These are phyloP conservation scores for Micrastur ruficollis DNA, from an alignment of 2,797 vertebrate genomes.

Conservation along the genomic window DNA sequence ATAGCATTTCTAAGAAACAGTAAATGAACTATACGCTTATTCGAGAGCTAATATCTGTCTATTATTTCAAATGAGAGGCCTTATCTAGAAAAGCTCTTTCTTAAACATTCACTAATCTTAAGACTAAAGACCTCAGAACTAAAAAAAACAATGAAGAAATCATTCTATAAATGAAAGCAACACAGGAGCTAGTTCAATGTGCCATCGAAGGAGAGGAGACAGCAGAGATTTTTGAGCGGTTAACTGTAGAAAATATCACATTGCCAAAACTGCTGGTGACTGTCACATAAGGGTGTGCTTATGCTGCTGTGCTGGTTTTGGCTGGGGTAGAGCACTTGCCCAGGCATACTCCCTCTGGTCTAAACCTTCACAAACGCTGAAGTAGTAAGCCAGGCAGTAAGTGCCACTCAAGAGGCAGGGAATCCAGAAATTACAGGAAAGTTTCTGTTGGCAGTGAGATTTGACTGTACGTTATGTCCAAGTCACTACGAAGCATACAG, in stretches of 20 bases:
- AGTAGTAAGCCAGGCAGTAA: background rate
- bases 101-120: background rate
- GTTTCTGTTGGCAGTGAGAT: background rate
- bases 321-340: background rate
- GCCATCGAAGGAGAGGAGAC: background rate
- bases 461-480: accelerated
- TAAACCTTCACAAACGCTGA: background rate
- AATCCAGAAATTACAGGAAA: background rate
- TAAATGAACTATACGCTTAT: background rate
- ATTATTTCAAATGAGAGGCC: background rate
- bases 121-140: background rate
- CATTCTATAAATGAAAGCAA: background rate
- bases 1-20: background rate
- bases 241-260: background rate
- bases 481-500: background rate
- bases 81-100: background rate
- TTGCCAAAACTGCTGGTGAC: background rate
- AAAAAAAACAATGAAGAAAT: background rate
- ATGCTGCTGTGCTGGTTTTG: background rate
- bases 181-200: background rate
- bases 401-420: background rate
- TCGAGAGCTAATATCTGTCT: background rate
- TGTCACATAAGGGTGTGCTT: background rate
- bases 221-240: background rate
- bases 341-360: background rate